Conservation (phyloP, 1,140 invertebrate genomes). For the Patella vulgata region DNA sequence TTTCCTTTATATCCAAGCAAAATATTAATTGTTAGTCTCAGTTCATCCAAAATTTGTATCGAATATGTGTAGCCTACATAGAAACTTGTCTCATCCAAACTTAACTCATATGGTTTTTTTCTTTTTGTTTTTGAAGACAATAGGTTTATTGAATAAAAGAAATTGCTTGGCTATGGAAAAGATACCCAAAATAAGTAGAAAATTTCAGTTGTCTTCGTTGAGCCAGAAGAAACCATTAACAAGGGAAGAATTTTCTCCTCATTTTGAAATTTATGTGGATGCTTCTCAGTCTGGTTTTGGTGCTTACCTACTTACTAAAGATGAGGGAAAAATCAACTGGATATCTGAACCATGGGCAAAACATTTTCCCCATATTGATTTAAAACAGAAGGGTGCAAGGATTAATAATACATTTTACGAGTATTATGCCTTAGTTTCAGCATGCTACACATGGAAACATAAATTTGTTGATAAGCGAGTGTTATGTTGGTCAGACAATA, state of each 20-base stretch:
- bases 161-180: slow-evolving; percentile 10
- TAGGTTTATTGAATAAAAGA: slow-evolving; percentile 18
- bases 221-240: not conserved
- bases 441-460: slow-evolving; percentile 48
- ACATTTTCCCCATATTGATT: slow-evolving; percentile 9
- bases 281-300: slow-evolving; percentile 44
- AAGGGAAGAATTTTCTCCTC: slow-evolving; percentile 21
- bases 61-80: too few species aligned
- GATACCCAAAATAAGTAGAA: not conserved
- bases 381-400: not conserved
- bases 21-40: too few species aligned
- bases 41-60: too few species aligned
- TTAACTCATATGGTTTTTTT: too few species aligned
- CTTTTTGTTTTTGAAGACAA: too few species aligned
- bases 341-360: slow-evolving; percentile 32
- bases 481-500: slow-evolving; percentile 39
- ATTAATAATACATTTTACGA: slow-evolving; percentile 28
- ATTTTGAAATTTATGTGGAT: slow-evolving; percentile 42
- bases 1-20: too few species aligned
- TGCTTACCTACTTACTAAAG: slow-evolving; percentile 35
- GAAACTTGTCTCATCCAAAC: too few species aligned
- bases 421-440: slow-evolving; percentile 38
- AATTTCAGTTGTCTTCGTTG: not conserved
- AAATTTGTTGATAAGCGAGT: slow-evolving; percentile 43
- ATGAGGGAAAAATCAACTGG: slow-evolving; percentile 26